Conservation (phyloP, 2,113 vertebrate genomes). For the Gymnobelideus leadbeateri region DNA sequence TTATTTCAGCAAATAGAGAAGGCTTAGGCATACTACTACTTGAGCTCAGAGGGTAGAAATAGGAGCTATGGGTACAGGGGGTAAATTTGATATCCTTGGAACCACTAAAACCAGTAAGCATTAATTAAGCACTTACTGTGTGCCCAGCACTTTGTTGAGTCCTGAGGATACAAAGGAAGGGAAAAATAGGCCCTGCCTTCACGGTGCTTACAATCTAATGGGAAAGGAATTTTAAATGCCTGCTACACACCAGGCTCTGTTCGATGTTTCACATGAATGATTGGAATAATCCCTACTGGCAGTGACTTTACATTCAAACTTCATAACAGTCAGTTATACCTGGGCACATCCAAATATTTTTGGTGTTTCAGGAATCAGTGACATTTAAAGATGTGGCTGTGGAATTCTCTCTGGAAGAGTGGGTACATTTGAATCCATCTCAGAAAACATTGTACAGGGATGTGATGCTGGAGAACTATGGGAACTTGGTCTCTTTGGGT, state of each 20-base stretch:
- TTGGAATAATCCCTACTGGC: background rate
- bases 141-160: too few species aligned
- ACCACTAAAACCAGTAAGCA: too few species aligned
- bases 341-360: background rate
- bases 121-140: too few species aligned
- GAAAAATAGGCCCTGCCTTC: too few species aligned
- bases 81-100: too few species aligned
- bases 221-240: too few species aligned
- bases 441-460: conserved; percentile 63
- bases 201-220: too few species aligned
- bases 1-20: too few species aligned
- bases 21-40: too few species aligned
- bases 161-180: too few species aligned
- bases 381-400: conserved; percentile 64
- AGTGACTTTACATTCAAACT: background rate
- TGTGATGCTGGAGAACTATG: conserved; percentile 54
- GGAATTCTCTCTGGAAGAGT: conserved; percentile 55
- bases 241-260: background rate
- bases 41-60: too few species aligned
- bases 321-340: background rate
- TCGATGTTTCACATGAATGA: background rate
- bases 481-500: conserved; percentile 57
- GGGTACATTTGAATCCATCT: conserved; percentile 45
- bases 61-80: too few species aligned
- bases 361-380: conserved; percentile 48